Percentiles rank a stretch among this genome's conserved stretches.
Conservation (phyloP, 2,888 invertebrate species). For the Volucella inanis region DNA sequence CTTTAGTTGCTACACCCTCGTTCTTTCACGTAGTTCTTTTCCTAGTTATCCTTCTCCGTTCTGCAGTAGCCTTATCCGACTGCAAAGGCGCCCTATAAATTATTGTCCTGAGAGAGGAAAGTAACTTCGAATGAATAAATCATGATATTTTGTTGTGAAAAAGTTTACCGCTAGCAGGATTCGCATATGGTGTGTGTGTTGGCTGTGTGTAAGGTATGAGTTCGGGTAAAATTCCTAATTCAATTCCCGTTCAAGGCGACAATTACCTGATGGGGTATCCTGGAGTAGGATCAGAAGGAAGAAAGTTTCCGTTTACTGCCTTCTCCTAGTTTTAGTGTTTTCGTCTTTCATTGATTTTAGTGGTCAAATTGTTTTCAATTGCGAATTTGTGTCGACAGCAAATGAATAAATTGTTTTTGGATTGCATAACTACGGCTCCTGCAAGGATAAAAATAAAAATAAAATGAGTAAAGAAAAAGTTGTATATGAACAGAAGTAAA, state of each 20-base stretch:
- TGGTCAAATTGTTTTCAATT: constrained; percentile 64
- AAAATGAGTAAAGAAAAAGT: not conserved
- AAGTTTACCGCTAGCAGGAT: constrained; percentile 57
- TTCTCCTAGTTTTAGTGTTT: constrained; percentile 51
- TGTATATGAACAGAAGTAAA: no score
- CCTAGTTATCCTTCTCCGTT: constrained; percentile 1
- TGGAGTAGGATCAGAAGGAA: not conserved
- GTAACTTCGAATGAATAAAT: constrained; percentile 71
- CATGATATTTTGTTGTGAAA: constrained; percentile 61
- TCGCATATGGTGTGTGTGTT: not conserved
- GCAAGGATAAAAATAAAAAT: constrained; percentile 13
- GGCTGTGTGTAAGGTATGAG: constrained; percentile 2
- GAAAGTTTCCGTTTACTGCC: constrained; percentile 18
- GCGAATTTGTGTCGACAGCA: constrained; percentile 60
- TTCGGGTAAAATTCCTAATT: constrained; percentile 49
- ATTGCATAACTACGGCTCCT: constrained; percentile 59
- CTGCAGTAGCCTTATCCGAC: constrained; percentile 11
- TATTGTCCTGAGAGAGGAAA: constrained; percentile 64
- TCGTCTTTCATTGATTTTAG: constrained; percentile 62
- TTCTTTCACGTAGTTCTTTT: constrained; percentile 8
- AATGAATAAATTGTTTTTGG: constrained; percentile 31
- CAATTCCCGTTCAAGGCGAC: constrained; percentile 70
- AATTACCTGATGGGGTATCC: constrained; percentile 56
- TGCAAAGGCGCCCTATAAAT: constrained; percentile 71
- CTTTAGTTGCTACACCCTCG: constrained; percentile 73